Evolutionary conservation across 1,140 invertebrate species (phyloP), one percentile per base, ranked within the genome.

Genomic region (Zelostemma sp.): DNA sequence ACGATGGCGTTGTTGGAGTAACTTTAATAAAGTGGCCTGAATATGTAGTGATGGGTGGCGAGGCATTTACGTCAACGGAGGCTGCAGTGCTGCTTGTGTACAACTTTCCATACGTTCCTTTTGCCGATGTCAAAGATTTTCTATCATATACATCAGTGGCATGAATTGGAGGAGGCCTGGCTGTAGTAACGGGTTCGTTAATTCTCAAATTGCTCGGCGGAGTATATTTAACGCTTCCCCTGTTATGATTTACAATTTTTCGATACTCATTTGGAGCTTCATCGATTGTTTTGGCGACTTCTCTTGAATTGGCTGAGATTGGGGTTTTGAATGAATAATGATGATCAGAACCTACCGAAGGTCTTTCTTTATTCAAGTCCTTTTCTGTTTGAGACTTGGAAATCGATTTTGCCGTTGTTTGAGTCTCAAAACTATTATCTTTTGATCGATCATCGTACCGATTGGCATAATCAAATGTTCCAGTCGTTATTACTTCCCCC

Each of bases 191-290:
- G 53, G 1, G 40, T 49, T 33, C 38, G n/a, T 51, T 55, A 19
- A 6, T 68, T 54, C 5, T 50, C 12, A 40, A 33, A 15, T 40
- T 58, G 9, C 51, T 15, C n/a, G 16, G 71, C 40, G 81, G 68
- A n/a, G 75, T 76, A 12, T 78, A 83, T 46, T 73, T 83, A 0
- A 72, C 63, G 0, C 46, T 72, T 17, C 77, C 80, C 47, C 81
- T 62, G 35, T 76, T 68, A 21, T 81, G 76, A 28, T 79, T 81
- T 1, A 68, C 53, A 8, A 64, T 47, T 0, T 77, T 28, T 17
- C 4, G 6, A 41, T 3, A 59, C 3, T 38, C 61, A 61, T 38
- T 71, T 58, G 17, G 69, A 45, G 0, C 60, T 75, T 14, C 70
- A 1, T 54, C 43, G 17, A 46, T n/a, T 5, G 53, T 14, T 17